Conservation (phyloP, 2,888 invertebrate genomes). For the Nemotelus pantherinus region DNA sequence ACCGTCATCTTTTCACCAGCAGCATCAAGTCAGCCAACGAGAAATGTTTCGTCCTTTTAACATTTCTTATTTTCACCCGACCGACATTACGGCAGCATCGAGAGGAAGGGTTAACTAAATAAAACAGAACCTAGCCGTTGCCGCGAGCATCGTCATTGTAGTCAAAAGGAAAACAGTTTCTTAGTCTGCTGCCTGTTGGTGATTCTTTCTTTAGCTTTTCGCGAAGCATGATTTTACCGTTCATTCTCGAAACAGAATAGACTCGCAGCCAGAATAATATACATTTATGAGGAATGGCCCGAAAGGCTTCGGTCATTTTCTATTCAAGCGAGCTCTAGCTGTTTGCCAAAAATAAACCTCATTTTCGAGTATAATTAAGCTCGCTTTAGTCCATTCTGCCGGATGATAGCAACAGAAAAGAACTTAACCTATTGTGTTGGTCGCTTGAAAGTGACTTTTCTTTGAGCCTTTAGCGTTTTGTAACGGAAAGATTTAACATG, state of each 20-base stretch:
- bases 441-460: not conserved
- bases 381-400: conserved; percentile 7
- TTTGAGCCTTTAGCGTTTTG: too few relatives aligned
- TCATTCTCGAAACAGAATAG: not conserved
- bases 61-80: not conserved
- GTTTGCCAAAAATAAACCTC: conserved; percentile 38
- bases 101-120: conserved; percentile 27
- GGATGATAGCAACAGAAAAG: not conserved
- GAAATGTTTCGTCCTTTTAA: not conserved
- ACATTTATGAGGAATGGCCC: conserved; percentile 31
- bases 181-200: conserved; percentile 6
- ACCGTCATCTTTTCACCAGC: conserved; percentile 4
- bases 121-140: not conserved
- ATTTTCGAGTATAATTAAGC: conserved; percentile 39
- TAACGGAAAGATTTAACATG: too few relatives aligned
- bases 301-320: conserved; percentile 1
- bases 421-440: not conserved
- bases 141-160: not conserved
- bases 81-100: not conserved
- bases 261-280: not conserved
- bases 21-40: not conserved
- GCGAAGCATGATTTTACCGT: not conserved
- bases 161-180: conserved; percentile 2
- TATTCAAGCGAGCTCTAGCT: not conserved
- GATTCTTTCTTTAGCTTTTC: not conserved